Evolutionary conservation across 2,113 vertebrate genomes (phyloP), one percentile per base, ranked within the genome.

Genomic region (Felis chaus): DNA sequence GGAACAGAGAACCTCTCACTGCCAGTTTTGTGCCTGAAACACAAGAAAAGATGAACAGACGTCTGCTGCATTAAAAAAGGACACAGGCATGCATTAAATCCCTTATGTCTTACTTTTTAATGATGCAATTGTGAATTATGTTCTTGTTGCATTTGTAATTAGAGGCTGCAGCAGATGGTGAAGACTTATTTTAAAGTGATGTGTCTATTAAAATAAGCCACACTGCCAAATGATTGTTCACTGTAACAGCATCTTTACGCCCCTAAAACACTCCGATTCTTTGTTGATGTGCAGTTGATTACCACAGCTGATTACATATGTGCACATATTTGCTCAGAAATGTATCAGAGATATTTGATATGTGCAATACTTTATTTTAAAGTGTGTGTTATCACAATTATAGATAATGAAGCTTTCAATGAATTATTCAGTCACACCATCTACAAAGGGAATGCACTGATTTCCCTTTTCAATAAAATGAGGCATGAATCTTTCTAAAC

Each of bases 111-210:
- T 98, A 97, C 97, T 98, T 98, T 98, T 98, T 98, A 99, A 99
- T 99, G 98, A 98, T 98, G 98, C 98, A 98, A 94, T 98, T 98
- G 98, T 98, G 99, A 98, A 98, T 98, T 98, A 99, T 98, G 98
- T 98, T 99, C 97, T 97, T 98, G 98, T 98, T 99, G 98, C 98
- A 97, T 98, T 99, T 98, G 98, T 99, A 99, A 98, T 99, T 99
- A 98, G 98, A 98, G 97, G 98, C 97, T 57, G 31, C 48, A 98
- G 98, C 99, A 99, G 98, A 99, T 99, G 98, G 98, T 94, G 97
- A 98, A 98, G 96, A 66, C 97, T 98, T 98, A 91, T 98, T 99
- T 97, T 98, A 97, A 98, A 99, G 97, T 97, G 98, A 97, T 97
- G 95, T 97, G 98, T 98, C 97, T 98, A 98, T 98, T 98, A 99